Conservation (phyloP, 1,140 invertebrate genomes). For the Calliphora vicina region DNA sequence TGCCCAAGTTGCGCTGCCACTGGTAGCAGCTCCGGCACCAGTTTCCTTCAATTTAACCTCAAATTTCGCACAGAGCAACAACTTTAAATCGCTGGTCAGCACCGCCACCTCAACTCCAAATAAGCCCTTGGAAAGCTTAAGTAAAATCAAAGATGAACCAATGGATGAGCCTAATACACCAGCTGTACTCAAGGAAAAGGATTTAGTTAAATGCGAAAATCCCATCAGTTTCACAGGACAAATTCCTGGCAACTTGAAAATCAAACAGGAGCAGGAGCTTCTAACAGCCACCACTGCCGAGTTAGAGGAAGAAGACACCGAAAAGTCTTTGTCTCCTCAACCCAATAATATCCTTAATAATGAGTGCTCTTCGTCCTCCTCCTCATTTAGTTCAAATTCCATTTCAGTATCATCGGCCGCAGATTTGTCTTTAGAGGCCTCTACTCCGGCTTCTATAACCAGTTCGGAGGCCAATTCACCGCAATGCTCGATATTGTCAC, state of each 20-base stretch:
- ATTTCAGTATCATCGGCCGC: conserved; percentile 57
- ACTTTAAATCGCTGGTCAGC: conserved; percentile 23
- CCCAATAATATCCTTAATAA: conserved; percentile 37
- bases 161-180: conserved; percentile 35
- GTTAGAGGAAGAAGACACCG: not conserved
- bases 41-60: conserved; percentile 15
- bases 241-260: conserved; percentile 29
- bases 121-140: conserved; percentile 46
- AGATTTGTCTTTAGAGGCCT: conserved; percentile 57
- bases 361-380: conserved; percentile 42
- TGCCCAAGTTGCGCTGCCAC: not conserved
- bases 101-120: not conserved
- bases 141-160: conserved; percentile 46
- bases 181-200: not conserved
- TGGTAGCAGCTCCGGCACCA: not conserved
- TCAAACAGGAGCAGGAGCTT: conserved; percentile 46
- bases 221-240: conserved; percentile 26
- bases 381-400: conserved; percentile 54
- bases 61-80: conserved; percentile 4
- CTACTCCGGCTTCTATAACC: conserved; percentile 51
- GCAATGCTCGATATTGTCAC: conserved; percentile 21
- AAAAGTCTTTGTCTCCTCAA: conserved; percentile 36
- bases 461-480: conserved; percentile 43
- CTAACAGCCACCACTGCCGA: not conserved
- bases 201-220: conserved; percentile 17